Evolutionary conservation across 2,113 vertebrate genomes (phyloP), one percentile per base, ranked within the genome.

Genomic region (Hippocampus comes): DNA sequence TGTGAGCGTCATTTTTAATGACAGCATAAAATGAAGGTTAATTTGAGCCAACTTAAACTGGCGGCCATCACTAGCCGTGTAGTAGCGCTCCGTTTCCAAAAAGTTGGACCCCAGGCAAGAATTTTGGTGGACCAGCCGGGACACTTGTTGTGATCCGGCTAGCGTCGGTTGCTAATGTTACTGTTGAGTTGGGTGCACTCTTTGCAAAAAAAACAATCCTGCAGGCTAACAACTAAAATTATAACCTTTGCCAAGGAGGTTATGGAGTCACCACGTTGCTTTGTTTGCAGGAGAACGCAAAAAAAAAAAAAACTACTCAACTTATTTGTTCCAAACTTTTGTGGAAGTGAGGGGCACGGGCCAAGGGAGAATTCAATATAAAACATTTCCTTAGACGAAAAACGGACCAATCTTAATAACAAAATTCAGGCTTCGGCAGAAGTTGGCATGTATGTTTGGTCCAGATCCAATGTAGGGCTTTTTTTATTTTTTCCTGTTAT

Each of bases 391-490:
- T 17, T 9, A 38, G 17, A 61, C 27, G 2, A 60, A 61, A 61
- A 25, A 59, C 3, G 27, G 59, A 34, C 15, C 6, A 38, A 61
- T 17, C 59, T 61, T 61, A 61, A 61, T 61, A 17, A 34, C 5
- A 61, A 61, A 34, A 61, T 61, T 34, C 27, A 61, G 59, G 27
- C 59, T 34, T 34, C 27, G 34, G 30, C 25, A 27, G 56, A 20
- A 59, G 25, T 61, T 61, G 59, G 59, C 59, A 61, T 30, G 59
- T 34, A 34, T 34, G 27, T 61, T 61, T 61, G 59, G 59, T 61
- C 17, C 59, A 34, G 59, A 6, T 34, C 59, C 59, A 61, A 61
- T 34, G 59, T 30, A 34, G 59, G 27, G 20, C 18, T 61, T 38
- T 61, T 14, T 34, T 61, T 61, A 6, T 34, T 34, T 34, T 18